These are phyloP conservation scores for Sarcophaga caerulescens DNA, from an alignment of 2,888 invertebrate genomes.

Conservation along the genomic window DNA sequence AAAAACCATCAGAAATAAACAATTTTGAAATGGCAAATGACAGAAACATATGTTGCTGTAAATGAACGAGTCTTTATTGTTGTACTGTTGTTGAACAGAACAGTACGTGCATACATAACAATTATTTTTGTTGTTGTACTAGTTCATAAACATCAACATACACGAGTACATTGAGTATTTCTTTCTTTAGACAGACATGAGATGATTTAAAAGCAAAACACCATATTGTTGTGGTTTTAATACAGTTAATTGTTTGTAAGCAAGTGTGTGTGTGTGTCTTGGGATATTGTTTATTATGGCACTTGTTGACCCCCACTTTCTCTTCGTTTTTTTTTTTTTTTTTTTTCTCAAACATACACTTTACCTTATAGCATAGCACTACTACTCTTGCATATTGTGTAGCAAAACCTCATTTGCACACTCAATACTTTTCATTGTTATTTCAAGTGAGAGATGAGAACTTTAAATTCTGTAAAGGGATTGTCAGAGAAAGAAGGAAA, in stretches of 20 bases:
- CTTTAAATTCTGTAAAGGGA: no score
- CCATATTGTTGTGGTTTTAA: conserved; percentile 5
- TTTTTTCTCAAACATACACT: no score
- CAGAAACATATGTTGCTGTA: conserved; percentile 33
- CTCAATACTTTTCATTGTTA: background rate
- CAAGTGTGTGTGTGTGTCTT: background rate
- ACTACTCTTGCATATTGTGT: no score
- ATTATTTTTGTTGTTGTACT: background rate
- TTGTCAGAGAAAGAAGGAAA: no score
- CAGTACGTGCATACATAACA: background rate
- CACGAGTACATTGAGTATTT: background rate
- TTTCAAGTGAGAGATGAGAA: background rate
- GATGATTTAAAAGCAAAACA: conserved; percentile 13
- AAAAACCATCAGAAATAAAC: no score
- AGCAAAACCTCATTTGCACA: background rate
- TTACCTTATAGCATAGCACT: no score
- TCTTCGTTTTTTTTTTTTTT: no score
- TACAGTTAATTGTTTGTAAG: conserved; percentile 32
- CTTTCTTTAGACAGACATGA: background rate
- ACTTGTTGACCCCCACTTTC: conserved; percentile 8
- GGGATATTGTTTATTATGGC: conserved; percentile 23
- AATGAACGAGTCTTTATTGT: background rate
- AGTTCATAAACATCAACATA: background rate
- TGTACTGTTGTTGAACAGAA: background rate
- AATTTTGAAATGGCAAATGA: conserved; percentile 14